A percentile compares a stretch with the other conserved stretches of the same genome.
These are phyloP conservation scores for Eubasilissa regina DNA, from an alignment of 1,140 invertebrate species.

Conservation along the genomic window DNA sequence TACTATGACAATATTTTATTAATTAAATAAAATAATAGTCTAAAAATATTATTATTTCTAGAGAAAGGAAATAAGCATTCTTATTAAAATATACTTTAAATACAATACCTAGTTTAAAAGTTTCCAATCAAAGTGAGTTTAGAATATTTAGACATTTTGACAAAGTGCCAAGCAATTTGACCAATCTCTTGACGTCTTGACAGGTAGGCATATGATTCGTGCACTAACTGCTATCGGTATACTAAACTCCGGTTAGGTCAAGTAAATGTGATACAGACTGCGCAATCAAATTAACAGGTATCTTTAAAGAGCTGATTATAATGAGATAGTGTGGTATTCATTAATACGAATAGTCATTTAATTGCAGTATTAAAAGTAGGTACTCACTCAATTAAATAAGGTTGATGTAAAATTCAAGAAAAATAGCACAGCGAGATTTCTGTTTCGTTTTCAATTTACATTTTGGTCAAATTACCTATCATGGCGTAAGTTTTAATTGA, in stretches of 20 bases:
- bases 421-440: no score
- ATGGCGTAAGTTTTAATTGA: no score
- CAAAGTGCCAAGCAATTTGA: no score
- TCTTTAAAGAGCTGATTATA: neutral
- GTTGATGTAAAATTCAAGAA: no score
- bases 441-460: no score
- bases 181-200: neutral
- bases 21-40: neutral
- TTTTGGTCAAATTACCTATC: no score
- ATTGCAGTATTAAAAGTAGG: no score
- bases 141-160: no score
- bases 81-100: neutral
- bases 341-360: neutral
- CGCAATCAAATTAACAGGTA: conserved; percentile 6
- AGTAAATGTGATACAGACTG: neutral
- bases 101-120: neutral
- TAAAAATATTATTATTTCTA: neutral
- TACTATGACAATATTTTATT: no score
- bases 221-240: neutral
- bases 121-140: no score
- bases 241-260: neutral
- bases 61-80: neutral
- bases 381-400: no score
- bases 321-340: neutral
- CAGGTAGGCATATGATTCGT: conserved; percentile 1